Evolutionary conservation across 2,797 vertebrate species (phyloP).

Genomic region (Ciconia nigra): DNA sequence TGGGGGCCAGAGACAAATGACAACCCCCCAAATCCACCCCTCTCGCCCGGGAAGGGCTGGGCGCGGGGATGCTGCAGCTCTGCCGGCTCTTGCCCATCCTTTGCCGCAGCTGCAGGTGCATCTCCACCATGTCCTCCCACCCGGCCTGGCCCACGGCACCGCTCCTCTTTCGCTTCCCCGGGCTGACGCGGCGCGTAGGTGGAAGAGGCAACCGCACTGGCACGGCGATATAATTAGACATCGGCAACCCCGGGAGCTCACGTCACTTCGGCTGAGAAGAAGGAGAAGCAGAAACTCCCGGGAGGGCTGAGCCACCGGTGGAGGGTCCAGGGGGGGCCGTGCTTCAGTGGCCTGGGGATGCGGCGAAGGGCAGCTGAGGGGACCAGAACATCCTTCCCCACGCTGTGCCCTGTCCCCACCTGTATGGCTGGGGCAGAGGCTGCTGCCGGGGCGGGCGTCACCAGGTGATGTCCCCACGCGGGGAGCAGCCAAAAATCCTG

Average conservation of each 20-base stretch:
- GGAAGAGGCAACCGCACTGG: background rate
- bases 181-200: fast-evolving
- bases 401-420: background rate
- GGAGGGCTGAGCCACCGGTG: fast-evolving
- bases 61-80: fast-evolving
- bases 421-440: background rate
- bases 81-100: background rate
- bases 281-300: background rate
- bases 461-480: fast-evolving
- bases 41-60: fast-evolving
- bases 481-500: background rate
- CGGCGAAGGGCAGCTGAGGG: fast-evolving
- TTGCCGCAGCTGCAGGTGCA: background rate
- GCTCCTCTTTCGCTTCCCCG: background rate
- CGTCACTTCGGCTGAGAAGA: background rate
- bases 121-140: background rate
- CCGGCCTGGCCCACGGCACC: fast-evolving
- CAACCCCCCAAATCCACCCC: background rate
- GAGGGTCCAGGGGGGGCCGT: too few species aligned
- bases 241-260: background rate
- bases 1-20: background rate
- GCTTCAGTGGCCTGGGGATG: background rate
- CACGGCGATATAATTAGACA: background rate
- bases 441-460: background rate
- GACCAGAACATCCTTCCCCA: background rate